Evolutionary conservation across 2,888 invertebrate species (phyloP).

Genomic region (Hoplodrina blanda): DNA sequence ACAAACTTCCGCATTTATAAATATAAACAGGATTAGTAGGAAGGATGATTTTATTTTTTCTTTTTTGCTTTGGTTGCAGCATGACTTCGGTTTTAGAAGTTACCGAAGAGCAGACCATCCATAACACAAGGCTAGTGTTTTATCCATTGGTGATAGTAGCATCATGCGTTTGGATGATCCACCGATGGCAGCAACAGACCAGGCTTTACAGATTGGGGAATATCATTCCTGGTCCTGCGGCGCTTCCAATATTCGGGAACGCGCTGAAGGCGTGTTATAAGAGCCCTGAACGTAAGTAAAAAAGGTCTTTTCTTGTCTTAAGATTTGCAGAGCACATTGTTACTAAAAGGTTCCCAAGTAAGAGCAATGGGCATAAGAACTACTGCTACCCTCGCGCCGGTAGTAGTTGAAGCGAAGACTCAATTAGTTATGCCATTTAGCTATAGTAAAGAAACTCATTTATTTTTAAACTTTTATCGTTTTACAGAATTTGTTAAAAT

Average conservation of each 20-base stretch:
- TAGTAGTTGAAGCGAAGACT: no score
- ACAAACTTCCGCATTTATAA: no score
- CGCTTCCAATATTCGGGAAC: conserved; percentile 93
- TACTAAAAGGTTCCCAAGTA: background rate
- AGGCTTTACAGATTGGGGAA: conserved; percentile 91
- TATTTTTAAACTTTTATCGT: background rate
- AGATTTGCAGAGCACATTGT: background rate
- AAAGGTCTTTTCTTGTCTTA: no score
- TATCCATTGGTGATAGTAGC: conserved; percentile 75
- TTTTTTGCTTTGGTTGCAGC: conserved; percentile 43
- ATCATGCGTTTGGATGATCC: conserved; percentile 76
- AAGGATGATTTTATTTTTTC: no score
- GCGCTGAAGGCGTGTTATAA: conserved; percentile 92
- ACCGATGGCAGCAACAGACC: conserved; percentile 88
- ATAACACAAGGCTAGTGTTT: conserved; percentile 66
- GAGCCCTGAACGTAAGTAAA: conserved; percentile 90
- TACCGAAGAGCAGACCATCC: conserved; percentile 54
- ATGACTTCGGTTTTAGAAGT: conserved; percentile 70
- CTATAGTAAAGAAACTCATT: no score
- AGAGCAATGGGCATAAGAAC: no score
- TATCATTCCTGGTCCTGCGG: conserved; percentile 93
- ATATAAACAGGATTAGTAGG: no score
- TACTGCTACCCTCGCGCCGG: no score
- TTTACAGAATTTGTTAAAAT: conserved; percentile 90
- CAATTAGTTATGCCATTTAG: no score